These are phyloP conservation scores for Sphaerodactylus townsendi DNA, from an alignment of 2,113 vertebrate species.

Conservation along the genomic window DNA sequence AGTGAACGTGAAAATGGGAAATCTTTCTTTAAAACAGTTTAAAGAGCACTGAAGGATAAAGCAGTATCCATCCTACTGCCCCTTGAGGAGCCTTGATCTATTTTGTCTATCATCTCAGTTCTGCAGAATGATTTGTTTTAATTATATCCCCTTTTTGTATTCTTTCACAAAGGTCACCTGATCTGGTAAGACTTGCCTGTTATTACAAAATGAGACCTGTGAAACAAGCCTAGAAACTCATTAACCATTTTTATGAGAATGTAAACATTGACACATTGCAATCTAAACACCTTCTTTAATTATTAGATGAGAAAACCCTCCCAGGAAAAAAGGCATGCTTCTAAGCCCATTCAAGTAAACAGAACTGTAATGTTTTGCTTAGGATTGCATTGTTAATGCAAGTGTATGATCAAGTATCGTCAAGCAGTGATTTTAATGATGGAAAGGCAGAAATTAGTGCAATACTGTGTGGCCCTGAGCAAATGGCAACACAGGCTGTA, in stretches of 20 bases:
- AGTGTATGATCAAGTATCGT: background rate
- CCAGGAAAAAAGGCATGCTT: background rate
- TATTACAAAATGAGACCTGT: conserved; percentile 2
- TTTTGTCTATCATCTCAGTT: conserved; percentile 15
- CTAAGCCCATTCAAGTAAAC: no score
- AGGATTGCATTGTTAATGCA: background rate
- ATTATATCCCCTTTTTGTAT: conserved; percentile 23
- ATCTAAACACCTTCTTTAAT: background rate
- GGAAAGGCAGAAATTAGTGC: no score
- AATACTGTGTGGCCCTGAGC: background rate
- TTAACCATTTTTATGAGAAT: conserved; percentile 18
- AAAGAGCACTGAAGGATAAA: conserved; percentile 36
- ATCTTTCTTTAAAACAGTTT: conserved; percentile 44
- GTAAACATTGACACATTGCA: background rate
- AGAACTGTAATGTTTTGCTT: no score
- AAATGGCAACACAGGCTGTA: no score
- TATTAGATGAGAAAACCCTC: background rate
- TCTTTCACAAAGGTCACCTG: conserved; percentile 10
- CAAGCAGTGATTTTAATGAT: no score
- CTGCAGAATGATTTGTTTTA: conserved; percentile 27
- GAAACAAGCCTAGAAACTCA: conserved; percentile 12
- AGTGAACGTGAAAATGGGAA: conserved; percentile 36
- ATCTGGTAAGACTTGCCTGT: background rate
- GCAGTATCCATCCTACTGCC: background rate
- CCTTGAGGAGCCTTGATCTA: conserved; percentile 20